Percentiles rank a stretch among this genome's conserved stretches.
phyloP scores from a whole-genome alignment of 2,888 invertebrate species.

The Mythimna vitellina region DNA sequence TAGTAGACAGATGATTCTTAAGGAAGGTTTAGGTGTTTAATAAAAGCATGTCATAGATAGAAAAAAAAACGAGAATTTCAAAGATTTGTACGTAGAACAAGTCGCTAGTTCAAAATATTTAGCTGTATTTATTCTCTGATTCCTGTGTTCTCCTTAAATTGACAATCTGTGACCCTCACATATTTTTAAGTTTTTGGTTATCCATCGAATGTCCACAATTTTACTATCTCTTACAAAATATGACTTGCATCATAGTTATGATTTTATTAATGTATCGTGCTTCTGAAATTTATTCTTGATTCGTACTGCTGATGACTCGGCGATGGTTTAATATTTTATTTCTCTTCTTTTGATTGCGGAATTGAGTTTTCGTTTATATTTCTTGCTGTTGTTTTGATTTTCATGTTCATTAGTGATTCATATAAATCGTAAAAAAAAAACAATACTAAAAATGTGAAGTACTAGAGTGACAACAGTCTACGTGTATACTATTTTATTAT shows the following conservation, averaged over 20 bases:
- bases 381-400: slow-evolving; percentile 2
- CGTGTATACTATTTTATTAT: neutral
- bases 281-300: neutral
- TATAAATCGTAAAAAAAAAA: slow-evolving; percentile 4
- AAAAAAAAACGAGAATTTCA: no score
- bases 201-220: neutral
- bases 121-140: no score
- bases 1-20: no score
- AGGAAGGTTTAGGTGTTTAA: no score
- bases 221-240: neutral
- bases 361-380: slow-evolving; percentile 11
- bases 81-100: no score
- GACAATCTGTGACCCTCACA: no score
- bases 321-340: neutral
- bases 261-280: neutral
- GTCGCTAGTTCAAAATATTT: no score
- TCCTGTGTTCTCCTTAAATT: no score
- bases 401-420: slow-evolving; percentile 16
- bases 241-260: neutral
- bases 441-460: neutral
- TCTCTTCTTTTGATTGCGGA: slow-evolving; percentile 18
- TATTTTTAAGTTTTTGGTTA: no score
- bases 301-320: neutral
- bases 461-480: neutral
- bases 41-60: no score